Conservation (phyloP, 2,113 vertebrate species). For the Gobio gobio region DNA sequence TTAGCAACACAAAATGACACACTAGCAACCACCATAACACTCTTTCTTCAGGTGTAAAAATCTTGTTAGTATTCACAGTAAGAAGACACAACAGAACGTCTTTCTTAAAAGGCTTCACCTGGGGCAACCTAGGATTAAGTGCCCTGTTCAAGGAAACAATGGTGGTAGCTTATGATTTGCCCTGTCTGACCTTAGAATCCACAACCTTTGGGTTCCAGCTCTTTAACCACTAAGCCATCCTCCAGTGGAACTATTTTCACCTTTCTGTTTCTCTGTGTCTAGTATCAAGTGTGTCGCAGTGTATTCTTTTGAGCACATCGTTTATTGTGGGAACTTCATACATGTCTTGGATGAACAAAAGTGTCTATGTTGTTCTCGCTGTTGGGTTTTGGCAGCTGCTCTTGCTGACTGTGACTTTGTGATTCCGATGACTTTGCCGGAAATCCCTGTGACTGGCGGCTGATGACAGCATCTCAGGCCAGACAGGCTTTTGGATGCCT, state of each 20-base stretch:
- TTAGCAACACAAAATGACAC: not conserved
- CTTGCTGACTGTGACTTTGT: conserved; percentile 37
- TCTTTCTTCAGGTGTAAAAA: not conserved
- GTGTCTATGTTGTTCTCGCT: not conserved
- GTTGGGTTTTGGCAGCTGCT: not conserved
- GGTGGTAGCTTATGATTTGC: conserved; percentile 10
- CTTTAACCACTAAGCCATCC: not conserved
- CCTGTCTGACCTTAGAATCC: conserved; percentile 8
- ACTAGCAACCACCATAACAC: not conserved
- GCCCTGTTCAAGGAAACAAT: not conserved
- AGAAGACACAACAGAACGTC: not conserved
- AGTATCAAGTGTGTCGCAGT: not conserved
- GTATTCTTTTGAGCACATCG: not conserved
- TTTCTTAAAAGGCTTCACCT: conserved; percentile 7
- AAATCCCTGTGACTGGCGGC: conserved; percentile 26
- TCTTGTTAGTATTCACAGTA: not conserved
- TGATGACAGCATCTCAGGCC: conserved; percentile 38
- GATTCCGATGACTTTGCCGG: conserved; percentile 30
- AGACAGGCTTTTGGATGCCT: conserved; percentile 12
- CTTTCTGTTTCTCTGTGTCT: not conserved
- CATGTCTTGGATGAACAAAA: not conserved
- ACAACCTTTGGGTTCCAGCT: conserved; percentile 18
- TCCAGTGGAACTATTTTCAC: not conserved
- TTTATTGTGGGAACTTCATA: not conserved
- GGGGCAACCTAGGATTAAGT: not conserved